A percentile compares a stretch with the other conserved stretches of the same genome.
Conservation (phyloP, 2,797 vertebrate genomes). For the Emydoidea blandingii region DNA sequence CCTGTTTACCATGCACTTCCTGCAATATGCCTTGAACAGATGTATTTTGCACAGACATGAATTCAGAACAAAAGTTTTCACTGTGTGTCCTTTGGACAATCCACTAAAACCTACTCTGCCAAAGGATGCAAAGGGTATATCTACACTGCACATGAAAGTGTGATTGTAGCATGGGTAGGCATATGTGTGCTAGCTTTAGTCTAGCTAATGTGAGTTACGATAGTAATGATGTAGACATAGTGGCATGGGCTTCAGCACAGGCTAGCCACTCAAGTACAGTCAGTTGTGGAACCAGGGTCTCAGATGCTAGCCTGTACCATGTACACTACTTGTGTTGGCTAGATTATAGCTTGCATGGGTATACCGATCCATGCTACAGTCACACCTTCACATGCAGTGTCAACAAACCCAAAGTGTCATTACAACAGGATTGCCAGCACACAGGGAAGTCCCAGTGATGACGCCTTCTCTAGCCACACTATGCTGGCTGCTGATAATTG, state of each 20-base stretch:
- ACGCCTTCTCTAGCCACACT: background rate
- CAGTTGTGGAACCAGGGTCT: background rate
- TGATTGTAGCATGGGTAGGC: background rate
- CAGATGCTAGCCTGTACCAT: background rate
- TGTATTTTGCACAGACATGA: accelerated
- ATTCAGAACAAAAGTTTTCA: accelerated
- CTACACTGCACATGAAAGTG: background rate
- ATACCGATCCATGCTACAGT: background rate
- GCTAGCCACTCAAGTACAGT: background rate
- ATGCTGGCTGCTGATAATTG: accelerated
- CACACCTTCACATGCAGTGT: background rate
- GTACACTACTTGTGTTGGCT: background rate
- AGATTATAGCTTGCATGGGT: background rate
- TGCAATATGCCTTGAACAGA: background rate
- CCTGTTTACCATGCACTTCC: background rate
- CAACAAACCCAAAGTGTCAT: background rate
- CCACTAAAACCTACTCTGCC: accelerated
- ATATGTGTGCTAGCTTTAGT: background rate
- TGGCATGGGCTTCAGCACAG: background rate
- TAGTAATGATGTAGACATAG: background rate
- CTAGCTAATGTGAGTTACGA: background rate
- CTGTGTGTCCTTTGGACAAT: background rate
- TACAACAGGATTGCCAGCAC: background rate
- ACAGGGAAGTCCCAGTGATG: background rate
- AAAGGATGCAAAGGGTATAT: accelerated